These are phyloP conservation scores for Myathropa florea DNA, from an alignment of 2,888 invertebrate species.

Conservation along the genomic window DNA sequence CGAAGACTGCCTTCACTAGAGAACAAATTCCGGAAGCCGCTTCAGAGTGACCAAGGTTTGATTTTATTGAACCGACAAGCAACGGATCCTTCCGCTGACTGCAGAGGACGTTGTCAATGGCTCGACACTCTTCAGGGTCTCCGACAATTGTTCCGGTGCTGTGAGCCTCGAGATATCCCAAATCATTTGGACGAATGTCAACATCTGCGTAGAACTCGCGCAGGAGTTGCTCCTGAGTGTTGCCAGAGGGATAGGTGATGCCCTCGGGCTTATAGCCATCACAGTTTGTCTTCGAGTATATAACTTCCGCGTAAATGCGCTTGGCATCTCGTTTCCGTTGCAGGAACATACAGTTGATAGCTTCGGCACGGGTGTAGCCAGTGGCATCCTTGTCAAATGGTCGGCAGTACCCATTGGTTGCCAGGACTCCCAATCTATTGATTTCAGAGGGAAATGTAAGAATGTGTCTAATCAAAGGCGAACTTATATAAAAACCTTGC, in stretches of 20 bases:
- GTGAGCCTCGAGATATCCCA: slow-evolving; percentile 94
- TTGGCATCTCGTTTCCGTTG: slow-evolving; percentile 87
- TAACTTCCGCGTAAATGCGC: slow-evolving; percentile 85
- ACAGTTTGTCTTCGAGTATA: slow-evolving; percentile 90
- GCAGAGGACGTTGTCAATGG: slow-evolving; percentile 90
- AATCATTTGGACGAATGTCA: slow-evolving; percentile 85
- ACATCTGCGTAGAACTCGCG: slow-evolving; percentile 86
- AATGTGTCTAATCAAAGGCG: slow-evolving; percentile 75
- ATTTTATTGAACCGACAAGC: slow-evolving; percentile 94
- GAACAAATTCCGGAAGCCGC: slow-evolving; percentile 92
- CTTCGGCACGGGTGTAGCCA: slow-evolving; percentile 92
- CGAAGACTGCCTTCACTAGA: slow-evolving; percentile 89
- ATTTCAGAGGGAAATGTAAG: slow-evolving; percentile 82
- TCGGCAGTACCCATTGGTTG: slow-evolving; percentile 92
- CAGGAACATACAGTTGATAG: slow-evolving; percentile 86
- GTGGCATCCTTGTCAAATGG: slow-evolving; percentile 92
- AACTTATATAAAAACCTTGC: slow-evolving; percentile 82
- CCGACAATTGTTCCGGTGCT: slow-evolving; percentile 92
- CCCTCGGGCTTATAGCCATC: slow-evolving; percentile 89
- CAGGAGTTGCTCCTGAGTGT: slow-evolving; percentile 84
- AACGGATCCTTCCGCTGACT: slow-evolving; percentile 87
- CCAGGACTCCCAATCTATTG: slow-evolving; percentile 87
- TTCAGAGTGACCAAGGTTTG: slow-evolving; percentile 96
- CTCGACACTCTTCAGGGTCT: slow-evolving; percentile 94
- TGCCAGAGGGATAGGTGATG: slow-evolving; percentile 86